These are phyloP conservation scores for Calliphora vicina DNA, from an alignment of 1,140 invertebrate species.

Conservation along the genomic window DNA sequence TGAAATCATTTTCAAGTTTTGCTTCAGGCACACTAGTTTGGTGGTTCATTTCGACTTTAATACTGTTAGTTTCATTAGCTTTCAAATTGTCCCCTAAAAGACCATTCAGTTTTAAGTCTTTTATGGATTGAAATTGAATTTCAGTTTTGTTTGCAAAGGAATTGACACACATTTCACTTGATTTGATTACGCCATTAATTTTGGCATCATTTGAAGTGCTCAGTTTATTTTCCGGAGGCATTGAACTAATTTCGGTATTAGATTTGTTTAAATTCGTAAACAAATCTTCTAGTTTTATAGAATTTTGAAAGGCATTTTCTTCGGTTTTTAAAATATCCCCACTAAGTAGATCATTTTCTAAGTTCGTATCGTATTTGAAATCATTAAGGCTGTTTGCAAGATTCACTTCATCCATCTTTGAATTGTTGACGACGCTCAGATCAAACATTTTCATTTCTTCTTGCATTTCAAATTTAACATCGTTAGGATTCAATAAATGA, in stretches of 20 bases:
- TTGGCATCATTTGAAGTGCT: neutral
- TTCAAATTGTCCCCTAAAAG: neutral
- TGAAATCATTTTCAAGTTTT: conserved; percentile 10
- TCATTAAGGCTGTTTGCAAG: neutral
- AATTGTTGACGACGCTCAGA: neutral
- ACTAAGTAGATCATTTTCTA: neutral
- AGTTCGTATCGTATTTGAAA: neutral
- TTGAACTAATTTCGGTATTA: neutral
- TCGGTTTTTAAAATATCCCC: neutral
- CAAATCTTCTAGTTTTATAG: conserved; percentile 1
- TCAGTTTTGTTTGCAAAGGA: neutral
- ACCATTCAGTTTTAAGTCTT: neutral
- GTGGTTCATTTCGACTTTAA: neutral
- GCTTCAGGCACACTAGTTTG: neutral
- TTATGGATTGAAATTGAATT: conserved; percentile 3
- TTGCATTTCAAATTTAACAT: neutral
- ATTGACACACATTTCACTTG: neutral
- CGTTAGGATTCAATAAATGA: neutral
- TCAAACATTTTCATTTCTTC: neutral
- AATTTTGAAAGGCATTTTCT: neutral
- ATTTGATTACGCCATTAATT: neutral
- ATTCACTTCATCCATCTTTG: neutral
- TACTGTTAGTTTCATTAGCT: neutral
- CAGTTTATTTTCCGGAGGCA: neutral
- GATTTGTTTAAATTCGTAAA: neutral